Evolutionary conservation across 2,113 vertebrate genomes (phyloP), one percentile per base, ranked within the genome.

Genomic region (Elanoides forficatus): DNA sequence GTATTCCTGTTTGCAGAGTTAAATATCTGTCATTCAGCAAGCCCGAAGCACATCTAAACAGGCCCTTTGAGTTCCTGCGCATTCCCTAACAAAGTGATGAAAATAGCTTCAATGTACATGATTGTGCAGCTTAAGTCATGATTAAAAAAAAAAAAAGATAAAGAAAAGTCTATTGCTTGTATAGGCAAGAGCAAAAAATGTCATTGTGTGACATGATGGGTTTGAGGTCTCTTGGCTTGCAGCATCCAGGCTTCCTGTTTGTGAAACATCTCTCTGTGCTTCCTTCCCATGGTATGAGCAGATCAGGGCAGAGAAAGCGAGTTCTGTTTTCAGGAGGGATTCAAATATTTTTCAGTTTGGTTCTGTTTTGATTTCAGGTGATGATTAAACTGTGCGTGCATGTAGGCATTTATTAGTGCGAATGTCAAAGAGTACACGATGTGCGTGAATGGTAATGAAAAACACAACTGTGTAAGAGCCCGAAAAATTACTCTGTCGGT

Each of bases 21-120:
- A 78, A 92, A 48, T 68, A 68, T 93, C 92, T 85, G 81, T 87
- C 95, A 93, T 95, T 95, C 84, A 93, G 87, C 88, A 91, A 47
- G 62, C 45, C 81, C 6, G 2, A 65, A 80, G 81, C 63, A 50
- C 79, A 94, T 93, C 81, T 88, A 55, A 93, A 96, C 95, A 93
- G 78, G 62, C 53, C 67, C 79, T 94, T 96, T 88, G 81, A 92
- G 81, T 90, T 83, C 62, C 67, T 82, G 56, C 16, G 0, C 40
- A 7, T 89, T 95, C 67, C 81, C 70, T 63, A 16, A 95, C 73
- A 87, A 89, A 95, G 91, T 5, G 84, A 81, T 72, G 91, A 79
- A 93, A 96, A 90, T 85, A 72, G 20, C 84, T 85, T 93, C 90
- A 91, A 55, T 93, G 78, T 84, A 20, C 26, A 5, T 9, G n/a